A percentile compares a stretch with the other conserved stretches of the same genome.
phyloP scores from a whole-genome alignment of 2,888 invertebrate genomes.

The Athalia cordata region DNA sequence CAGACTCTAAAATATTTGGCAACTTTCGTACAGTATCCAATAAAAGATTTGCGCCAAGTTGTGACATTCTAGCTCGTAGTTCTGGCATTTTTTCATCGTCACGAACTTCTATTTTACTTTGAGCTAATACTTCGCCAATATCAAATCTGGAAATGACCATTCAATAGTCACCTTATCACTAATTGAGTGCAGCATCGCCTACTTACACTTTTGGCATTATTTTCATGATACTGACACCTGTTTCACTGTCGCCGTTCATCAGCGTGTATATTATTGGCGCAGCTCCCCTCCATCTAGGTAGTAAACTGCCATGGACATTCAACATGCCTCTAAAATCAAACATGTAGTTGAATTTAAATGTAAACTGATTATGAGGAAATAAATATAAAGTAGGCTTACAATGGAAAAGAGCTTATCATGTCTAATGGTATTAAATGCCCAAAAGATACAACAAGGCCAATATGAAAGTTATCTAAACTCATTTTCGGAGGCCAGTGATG shows the following conservation, averaged over 20 bases:
- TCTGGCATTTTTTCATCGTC: conserved; percentile 80
- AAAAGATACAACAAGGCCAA: conserved; percentile 95
- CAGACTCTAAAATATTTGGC: conserved; percentile 77
- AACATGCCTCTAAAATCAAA: conserved; percentile 84
- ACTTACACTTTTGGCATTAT: conserved; percentile 82
- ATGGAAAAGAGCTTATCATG: conserved; percentile 85
- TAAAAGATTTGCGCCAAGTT: conserved; percentile 82
- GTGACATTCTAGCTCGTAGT: conserved; percentile 79
- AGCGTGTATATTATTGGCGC: conserved; percentile 92
- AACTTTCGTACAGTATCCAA: conserved; percentile 78
- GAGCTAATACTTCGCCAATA: conserved; percentile 82
- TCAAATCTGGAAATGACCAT: conserved; percentile 79
- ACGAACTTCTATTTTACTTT: conserved; percentile 76
- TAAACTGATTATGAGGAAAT: background rate
- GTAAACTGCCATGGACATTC: conserved; percentile 93
- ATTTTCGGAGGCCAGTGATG: conserved; percentile 81
- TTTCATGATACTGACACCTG: conserved; percentile 92
- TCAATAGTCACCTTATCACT: background rate
- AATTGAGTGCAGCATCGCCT: background rate
- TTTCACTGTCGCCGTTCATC: conserved; percentile 85
- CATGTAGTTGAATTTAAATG: conserved; percentile 4
- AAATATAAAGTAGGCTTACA: conserved; percentile 78
- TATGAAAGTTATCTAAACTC: conserved; percentile 79
- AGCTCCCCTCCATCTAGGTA: conserved; percentile 95
- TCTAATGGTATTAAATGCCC: conserved; percentile 90